These are phyloP conservation scores for Trisateles emortualis DNA, from an alignment of 2,888 invertebrate species.

Conservation along the genomic window DNA sequence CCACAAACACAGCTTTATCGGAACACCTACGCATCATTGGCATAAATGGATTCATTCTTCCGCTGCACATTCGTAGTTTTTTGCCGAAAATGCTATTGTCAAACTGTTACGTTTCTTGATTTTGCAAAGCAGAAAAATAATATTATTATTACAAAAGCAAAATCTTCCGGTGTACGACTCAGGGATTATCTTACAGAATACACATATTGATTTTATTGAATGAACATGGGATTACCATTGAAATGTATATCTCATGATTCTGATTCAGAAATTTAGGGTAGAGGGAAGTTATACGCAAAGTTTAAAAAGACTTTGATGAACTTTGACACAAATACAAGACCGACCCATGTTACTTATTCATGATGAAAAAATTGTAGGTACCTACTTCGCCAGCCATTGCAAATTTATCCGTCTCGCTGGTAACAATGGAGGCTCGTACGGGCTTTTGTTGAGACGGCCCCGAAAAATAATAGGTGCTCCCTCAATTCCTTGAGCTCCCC, in stretches of 20 bases:
- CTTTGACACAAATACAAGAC: constrained; percentile 73
- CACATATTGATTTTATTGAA: background rate
- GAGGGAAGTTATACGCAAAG: constrained; percentile 36
- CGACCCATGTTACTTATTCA: constrained; percentile 65
- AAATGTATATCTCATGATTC: constrained; percentile 14
- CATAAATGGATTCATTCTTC: constrained; percentile 53
- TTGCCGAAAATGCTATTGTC: constrained; percentile 26
- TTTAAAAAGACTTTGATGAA: constrained; percentile 64
- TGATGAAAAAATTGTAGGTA: constrained; percentile 55
- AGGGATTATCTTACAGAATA: background rate
- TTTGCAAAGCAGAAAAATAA: background rate
- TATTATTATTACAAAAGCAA: background rate
- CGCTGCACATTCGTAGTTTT: constrained; percentile 49
- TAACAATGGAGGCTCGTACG: constrained; percentile 64
- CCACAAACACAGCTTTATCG: constrained; percentile 45
- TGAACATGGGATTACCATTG: background rate
- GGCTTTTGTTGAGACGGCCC: constrained; percentile 59
- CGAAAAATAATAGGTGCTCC: constrained; percentile 66
- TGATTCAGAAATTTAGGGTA: constrained; percentile 16
- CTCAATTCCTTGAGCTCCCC: constrained; percentile 72
- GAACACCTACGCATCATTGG: constrained; percentile 54
- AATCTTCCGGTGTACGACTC: background rate
- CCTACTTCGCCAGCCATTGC: constrained; percentile 61
- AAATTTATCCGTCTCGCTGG: constrained; percentile 67
- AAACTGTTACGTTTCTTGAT: constrained; percentile 5